These are phyloP conservation scores for Eupithecia subumbrata DNA, from an alignment of 2,888 invertebrate genomes.

Conservation along the genomic window DNA sequence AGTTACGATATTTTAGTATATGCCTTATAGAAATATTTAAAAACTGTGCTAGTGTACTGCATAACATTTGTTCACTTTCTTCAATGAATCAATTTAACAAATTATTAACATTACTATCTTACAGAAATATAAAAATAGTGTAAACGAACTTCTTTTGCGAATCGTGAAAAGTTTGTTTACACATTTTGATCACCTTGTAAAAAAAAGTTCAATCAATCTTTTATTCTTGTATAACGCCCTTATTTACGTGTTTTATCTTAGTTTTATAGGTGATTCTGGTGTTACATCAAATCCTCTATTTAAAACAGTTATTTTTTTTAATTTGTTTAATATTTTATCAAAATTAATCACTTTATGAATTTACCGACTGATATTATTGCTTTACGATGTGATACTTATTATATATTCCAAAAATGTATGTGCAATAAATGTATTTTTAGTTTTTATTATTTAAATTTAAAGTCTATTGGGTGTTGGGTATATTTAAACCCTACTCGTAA, in stretches of 20 bases:
- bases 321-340: not conserved
- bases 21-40: conserved; percentile 1
- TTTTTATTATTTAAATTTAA: conserved; percentile 20
- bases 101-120: not conserved
- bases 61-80: not conserved
- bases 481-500: not conserved
- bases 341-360: not conserved
- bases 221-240: not conserved
- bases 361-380: conserved; percentile 26
- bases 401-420: conserved; percentile 31
- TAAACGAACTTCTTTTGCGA: conserved; percentile 5
- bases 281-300: not conserved
- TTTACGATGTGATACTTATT: not conserved
- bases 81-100: not conserved
- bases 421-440: conserved; percentile 23
- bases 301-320: not conserved
- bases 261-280: not conserved
- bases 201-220: not conserved
- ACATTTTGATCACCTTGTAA: not conserved
- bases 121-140: not conserved
- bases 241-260: not conserved
- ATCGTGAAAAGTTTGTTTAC: not conserved
- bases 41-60: conserved; percentile 7
- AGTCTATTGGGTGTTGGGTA: conserved; percentile 2
- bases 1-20: conserved; percentile 6